Evolutionary conservation across 2,797 vertebrate genomes (phyloP), one percentile per base, ranked within the genome.

Genomic region (Neostethus bicornis): DNA sequence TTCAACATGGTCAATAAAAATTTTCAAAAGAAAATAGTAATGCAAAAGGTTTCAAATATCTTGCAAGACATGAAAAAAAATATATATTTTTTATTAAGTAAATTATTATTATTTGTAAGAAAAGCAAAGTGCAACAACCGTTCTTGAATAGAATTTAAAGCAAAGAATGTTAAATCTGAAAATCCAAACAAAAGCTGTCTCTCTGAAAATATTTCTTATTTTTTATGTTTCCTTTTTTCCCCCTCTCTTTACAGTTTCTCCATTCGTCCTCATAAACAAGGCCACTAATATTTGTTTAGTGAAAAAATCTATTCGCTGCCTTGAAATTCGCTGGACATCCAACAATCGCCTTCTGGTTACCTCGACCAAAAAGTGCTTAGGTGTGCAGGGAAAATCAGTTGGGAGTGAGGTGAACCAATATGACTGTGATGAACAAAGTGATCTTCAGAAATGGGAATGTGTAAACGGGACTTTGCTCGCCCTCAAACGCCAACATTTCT

Each of bases 401-500:
- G 93, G 92, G 75, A 93, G 91, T 48, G 77, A 89, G 2, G 32
- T 98, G 51, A 87, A 56, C 67, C 83, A 92, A 23, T 93, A 91
- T 2, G 87, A 90, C 13, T 99, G 97, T 51, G 87, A 96, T 32
- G 83, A 92, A 0, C 89, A 41, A 10, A 93, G 53, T 3, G 73
- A 78, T 7, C 83, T 95, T 7, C 97, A 98, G 74, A 93, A 92
- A 75, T 99, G 96, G 96, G 93, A 95, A 72, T 99, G 97, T 89
- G 93, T 41, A 62, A 94, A 95, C 19, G 90, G 90, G 38, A 95
- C 92, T 0, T 85, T 95, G 51, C 91, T 98, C 28, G 92, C 81
- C 20, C 91, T 99, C 51, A 90, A 92, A 75, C 91, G 80, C 56
- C 77, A 88, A 61, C 53, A 87, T 13, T 70, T 96, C n/a, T 94